A percentile compares a stretch with the other conserved stretches of the same genome.
Conservation (phyloP, 30 jellyfish, hydroid and myxozoan species). For the Pelagia noctiluca region DNA sequence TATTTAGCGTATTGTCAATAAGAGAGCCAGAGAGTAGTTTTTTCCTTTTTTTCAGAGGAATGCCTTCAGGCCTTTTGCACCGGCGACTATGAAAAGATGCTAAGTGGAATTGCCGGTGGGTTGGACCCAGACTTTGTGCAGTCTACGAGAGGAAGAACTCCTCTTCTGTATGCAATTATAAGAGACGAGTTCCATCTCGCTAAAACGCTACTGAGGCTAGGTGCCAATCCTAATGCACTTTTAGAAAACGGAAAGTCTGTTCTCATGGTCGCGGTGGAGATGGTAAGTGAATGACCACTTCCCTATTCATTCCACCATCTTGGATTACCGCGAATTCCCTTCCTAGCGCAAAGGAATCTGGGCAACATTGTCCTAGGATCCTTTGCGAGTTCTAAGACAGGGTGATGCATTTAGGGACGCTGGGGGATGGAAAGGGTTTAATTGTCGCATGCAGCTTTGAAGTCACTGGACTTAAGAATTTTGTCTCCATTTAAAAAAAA, state of each 20-base stretch:
- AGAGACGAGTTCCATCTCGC: conserved; percentile 28
- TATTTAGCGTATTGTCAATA: no score
- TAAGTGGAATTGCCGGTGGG: conserved; percentile 62
- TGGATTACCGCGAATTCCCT: no score
- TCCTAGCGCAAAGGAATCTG: no score
- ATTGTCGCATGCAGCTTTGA: no score
- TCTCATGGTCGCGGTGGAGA: conserved; percentile 81
- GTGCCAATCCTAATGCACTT: conserved; percentile 71
- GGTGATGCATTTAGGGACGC: no score
- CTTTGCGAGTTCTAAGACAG: no score
- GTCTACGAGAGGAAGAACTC: conserved; percentile 35
- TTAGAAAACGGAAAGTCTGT: conserved; percentile 81
- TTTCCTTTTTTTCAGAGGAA: conserved; percentile 34
- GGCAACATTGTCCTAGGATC: no score
- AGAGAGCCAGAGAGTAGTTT: no score
- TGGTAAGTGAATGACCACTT: conserved; percentile 52
- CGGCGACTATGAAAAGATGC: conserved; percentile 31
- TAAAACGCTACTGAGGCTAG: conserved; percentile 55
- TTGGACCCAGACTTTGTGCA: conserved; percentile 57
- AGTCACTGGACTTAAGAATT: no score
- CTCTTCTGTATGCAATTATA: conserved; percentile 59
- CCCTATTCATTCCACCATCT: no score
- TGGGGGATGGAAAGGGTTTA: no score
- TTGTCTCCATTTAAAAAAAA: no score
- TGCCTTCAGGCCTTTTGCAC: conserved; percentile 34